phyloP scores from a whole-genome alignment of 2,113 vertebrate genomes.

The Halcyon malimbica region DNA sequence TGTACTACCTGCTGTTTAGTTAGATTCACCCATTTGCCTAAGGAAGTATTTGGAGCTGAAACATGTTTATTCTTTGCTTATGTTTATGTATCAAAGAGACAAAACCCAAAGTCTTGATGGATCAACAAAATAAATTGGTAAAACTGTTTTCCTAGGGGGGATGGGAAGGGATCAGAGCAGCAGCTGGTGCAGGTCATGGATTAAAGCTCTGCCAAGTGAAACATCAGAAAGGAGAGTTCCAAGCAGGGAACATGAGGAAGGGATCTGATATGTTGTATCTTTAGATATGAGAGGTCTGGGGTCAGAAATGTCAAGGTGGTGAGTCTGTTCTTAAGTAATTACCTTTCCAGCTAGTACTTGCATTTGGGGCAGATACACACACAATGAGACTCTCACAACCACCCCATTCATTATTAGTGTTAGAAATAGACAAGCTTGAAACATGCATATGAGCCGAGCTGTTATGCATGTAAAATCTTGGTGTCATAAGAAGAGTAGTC shows the following conservation, averaged over 20 bases:
- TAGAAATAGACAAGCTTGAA: not conserved
- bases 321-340: not conserved
- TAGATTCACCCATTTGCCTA: not conserved
- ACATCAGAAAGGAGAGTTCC: not conserved
- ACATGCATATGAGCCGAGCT: rapidly evolving
- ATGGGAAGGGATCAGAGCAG: not conserved
- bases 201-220: not conserved
- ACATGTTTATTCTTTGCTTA: not conserved
- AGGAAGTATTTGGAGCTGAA: not conserved
- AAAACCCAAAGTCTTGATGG: not conserved
- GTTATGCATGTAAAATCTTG: not conserved
- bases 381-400: not conserved
- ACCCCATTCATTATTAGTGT: not conserved
- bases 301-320: not conserved
- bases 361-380: not conserved
- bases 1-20: not conserved
- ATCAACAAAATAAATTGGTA: not conserved
- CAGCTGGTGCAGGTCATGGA: not conserved
- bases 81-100: not conserved
- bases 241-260: not conserved
- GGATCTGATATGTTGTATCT: not conserved
- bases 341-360: not conserved
- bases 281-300: not conserved
- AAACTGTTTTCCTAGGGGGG: not conserved
- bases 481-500: not conserved